Percentiles rank a stretch among this genome's conserved stretches.
Conservation (phyloP, 2,888 invertebrate genomes). For the Scotopteryx bipunctaria region DNA sequence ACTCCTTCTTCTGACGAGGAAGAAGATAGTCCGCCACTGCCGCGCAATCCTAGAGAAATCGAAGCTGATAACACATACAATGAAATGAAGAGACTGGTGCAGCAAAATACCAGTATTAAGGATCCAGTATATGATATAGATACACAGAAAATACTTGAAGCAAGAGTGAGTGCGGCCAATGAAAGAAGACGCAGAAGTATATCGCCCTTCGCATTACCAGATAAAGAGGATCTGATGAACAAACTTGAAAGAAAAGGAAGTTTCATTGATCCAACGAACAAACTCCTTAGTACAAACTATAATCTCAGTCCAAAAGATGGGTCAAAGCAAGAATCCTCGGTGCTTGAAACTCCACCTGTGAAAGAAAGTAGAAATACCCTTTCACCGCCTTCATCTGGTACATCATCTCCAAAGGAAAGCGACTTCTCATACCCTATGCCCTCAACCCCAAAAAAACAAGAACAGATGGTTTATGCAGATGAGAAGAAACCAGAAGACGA, state of each 20-base stretch:
- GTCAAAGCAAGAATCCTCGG: slow-evolving; percentile 60
- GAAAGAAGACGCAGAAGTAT: slow-evolving; percentile 78
- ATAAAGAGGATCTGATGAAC: slow-evolving; percentile 64
- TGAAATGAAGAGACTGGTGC: slow-evolving; percentile 76
- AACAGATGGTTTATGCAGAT: slow-evolving; percentile 64
- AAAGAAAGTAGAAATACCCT: slow-evolving; percentile 52
- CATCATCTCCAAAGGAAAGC: slow-evolving; percentile 63
- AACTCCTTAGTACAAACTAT: slow-evolving; percentile 73
- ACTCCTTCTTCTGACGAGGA: slow-evolving; percentile 85
- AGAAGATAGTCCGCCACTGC: slow-evolving; percentile 47
- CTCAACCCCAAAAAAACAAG: slow-evolving; percentile 66
- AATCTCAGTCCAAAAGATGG: slow-evolving; percentile 70
- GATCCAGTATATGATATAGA: slow-evolving; percentile 77
- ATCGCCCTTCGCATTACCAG: slow-evolving; percentile 77
- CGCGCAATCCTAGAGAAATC: slow-evolving; percentile 67
- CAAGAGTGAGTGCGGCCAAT: slow-evolving; percentile 67
- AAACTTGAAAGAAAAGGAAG: slow-evolving; percentile 73
- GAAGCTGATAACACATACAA: slow-evolving; percentile 78
- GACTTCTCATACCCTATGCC: slow-evolving; percentile 59
- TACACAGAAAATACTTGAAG: slow-evolving; percentile 73
- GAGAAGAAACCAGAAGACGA: slow-evolving; percentile 54
- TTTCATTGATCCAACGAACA: slow-evolving; percentile 77
- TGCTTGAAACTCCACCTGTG: slow-evolving; percentile 51
- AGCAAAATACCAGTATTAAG: slow-evolving; percentile 64
- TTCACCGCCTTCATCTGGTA: slow-evolving; percentile 59